Evolutionary conservation across 2,113 vertebrate species (phyloP), one percentile per base, ranked within the genome.

Genomic region (Rutilus rutilus): DNA sequence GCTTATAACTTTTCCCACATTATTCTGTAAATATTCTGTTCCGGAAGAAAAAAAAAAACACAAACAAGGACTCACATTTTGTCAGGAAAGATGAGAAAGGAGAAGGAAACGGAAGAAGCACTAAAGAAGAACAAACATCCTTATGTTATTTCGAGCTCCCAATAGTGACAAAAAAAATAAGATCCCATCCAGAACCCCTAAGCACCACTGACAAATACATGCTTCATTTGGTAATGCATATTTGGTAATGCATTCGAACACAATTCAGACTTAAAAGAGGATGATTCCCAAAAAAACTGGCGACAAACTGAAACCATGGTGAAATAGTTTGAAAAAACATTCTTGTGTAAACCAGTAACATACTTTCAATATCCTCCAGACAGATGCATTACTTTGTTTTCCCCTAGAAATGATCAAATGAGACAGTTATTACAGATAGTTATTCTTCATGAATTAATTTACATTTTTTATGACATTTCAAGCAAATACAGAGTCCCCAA

Each of bases 81-180:
- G 19, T 42, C 36, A 42, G 1, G 5, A 45, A 45, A 12, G 21
- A 73, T 42, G 14, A 50, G 14, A 50, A 45, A 1, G n/a, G 45
- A 50, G 39, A 76, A 57, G n/a, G 30, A 77, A 52, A 54, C 52
- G 8, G 30, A 54, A 78, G 47, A 57, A 54, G 75, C 50, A 52
- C 47, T 54, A 11, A n/a, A 57, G 10, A 69, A 69, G 10, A 54
- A 69, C 25, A 82, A 69, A 82, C 45, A 82, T n/a, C 64, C 12
- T 23, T 1, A 4, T n/a, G 62, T 45, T 67, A 69, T 67, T 47
- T 67, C 17, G 21, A 47, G n/a, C 39, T 81, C 78, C 39, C n/a
- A 47, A 19, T n/a, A 17, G 42, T 25, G 3, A 15, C 80, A 69
- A 30, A 52, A 42, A 42, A 52, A 27, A 69, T 50, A 5, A 69